Base-by-base conservation (phyloP, 2,888 invertebrate species). In the Amblyjoppa proteus region DNA sequence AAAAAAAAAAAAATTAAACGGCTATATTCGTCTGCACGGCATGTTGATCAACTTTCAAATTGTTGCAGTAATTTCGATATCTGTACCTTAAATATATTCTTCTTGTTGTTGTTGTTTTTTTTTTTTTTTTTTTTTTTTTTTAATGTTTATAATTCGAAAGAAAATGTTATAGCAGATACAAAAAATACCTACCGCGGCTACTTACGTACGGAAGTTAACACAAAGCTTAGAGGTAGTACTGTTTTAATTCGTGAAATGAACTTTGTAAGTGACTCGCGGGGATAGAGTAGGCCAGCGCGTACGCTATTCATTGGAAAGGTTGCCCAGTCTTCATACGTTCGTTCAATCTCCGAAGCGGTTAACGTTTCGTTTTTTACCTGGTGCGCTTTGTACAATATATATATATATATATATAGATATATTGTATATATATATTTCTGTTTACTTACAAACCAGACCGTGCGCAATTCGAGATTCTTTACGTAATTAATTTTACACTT, bases 121-220 rank as follows among this genome's bases (percentile, higher is more conserved):
- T 88, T 90, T 88, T 88, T 90, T 88, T 89, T n/a, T n/a, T n/a
- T n/a, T 90, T 87, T 84, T 88, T 90, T 88, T 88, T 90, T 88
- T 89, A 88, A 91, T 90, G 89, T 90, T 91, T 89, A 91, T 89
- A 92, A 92, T 92, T 93, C 88, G 91, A 92, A 88, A 91, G 66
- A 49, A 81, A 75, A 80, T 87, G 80, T 69, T 81, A 88, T 88
- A 88, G 87, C 89, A 89, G 86, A 88, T 94, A 94, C 94, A 94
- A 94, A 95, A 95, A 95, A 95, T 95, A 95, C 95, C 95, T 95
- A 95, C 95, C 95, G 95, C 95, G 94, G 94, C 92, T 95, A 95
- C 95, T 95, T 95, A 95, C 95, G 95, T 95, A 94, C 93, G 93
- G 94, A 93, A 94, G 93, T 94, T 94, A 94, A 94, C 93, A 91